Evolutionary conservation across 2,888 invertebrate genomes (phyloP).

Genomic region (Heliconius hortense): DNA sequence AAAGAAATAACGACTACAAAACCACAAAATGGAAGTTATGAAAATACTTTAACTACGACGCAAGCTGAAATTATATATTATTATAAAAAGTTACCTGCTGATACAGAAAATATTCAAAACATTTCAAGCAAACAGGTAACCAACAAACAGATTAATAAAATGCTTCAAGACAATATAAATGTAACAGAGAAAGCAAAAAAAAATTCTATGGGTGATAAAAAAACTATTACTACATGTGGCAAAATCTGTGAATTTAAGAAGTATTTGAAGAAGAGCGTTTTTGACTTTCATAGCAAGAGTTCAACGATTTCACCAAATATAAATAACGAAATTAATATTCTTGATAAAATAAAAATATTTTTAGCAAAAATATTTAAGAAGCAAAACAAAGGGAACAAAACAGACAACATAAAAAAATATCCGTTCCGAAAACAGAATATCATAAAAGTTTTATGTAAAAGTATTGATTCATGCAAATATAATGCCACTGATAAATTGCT

Average conservation of each 20-base stretch:
- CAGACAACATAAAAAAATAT: slow-evolving; percentile 37
- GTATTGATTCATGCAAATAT: slow-evolving; percentile 55
- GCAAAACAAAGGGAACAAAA: slow-evolving; percentile 38
- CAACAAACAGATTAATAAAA: background rate
- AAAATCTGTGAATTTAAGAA: slow-evolving; percentile 36
- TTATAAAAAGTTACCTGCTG: background rate
- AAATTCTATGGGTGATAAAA: slow-evolving; percentile 13
- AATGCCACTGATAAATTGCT: slow-evolving; percentile 51
- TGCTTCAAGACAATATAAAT: background rate
- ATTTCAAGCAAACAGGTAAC: background rate
- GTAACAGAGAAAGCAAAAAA: background rate
- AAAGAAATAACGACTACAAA: background rate
- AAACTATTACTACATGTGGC: slow-evolving; percentile 35
- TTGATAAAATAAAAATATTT: slow-evolving; percentile 58
- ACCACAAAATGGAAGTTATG: background rate
- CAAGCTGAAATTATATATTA: background rate
- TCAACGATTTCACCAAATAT: slow-evolving; percentile 39
- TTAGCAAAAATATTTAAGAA: slow-evolving; percentile 56
- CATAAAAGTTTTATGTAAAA: slow-evolving; percentile 57
- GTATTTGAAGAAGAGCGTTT: slow-evolving; percentile 13
- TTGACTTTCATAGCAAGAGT: slow-evolving; percentile 40
- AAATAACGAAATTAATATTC: slow-evolving; percentile 48
- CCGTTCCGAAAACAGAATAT: slow-evolving; percentile 48
- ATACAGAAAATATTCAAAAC: background rate
- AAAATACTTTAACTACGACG: background rate